phyloP scores from a whole-genome alignment of 2,797 vertebrate genomes.

The Dromococcyx pavoninus region DNA sequence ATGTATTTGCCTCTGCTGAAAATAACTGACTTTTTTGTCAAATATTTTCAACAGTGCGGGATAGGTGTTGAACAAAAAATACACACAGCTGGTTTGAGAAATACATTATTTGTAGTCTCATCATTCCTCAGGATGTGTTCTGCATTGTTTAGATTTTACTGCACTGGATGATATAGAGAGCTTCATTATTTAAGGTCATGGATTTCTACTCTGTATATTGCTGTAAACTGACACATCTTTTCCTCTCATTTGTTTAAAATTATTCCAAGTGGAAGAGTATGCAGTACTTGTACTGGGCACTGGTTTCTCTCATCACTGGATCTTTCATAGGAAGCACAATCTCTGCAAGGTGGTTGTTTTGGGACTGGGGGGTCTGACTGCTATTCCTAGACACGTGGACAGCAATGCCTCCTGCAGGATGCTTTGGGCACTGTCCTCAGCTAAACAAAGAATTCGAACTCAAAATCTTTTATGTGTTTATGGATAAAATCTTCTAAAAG shows the following conservation, averaged over 20 bases:
- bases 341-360: neutral
- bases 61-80: neutral
- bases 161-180: accelerated
- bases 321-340: neutral
- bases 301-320: neutral
- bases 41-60: neutral
- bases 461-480: neutral
- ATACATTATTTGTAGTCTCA: neutral
- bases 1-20: neutral
- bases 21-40: neutral
- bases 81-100: neutral
- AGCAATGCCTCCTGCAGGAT: neutral
- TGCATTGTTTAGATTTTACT: neutral
- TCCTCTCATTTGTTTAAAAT: neutral
- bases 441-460: neutral
- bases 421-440: neutral
- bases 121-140: neutral
- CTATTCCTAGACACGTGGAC: neutral
- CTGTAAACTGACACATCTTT: neutral
- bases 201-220: neutral
- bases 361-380: neutral
- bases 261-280: neutral
- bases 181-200: neutral
- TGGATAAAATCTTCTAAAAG: neutral
- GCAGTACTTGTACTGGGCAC: neutral